phyloP scores from a whole-genome alignment of 2,888 invertebrate genomes.

The Tetragonisca angustula region DNA sequence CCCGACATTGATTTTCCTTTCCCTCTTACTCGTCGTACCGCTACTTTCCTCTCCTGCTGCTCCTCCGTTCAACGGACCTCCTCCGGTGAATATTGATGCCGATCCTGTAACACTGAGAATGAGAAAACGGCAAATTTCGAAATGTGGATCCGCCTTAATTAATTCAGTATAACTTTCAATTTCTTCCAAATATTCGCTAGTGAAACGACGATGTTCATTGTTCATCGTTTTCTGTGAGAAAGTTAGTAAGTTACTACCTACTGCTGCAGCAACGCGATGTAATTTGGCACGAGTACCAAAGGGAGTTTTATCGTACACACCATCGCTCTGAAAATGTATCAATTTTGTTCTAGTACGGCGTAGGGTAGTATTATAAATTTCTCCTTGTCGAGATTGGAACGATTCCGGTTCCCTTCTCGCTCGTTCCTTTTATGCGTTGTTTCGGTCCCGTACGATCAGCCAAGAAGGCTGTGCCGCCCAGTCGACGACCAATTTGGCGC shows the following conservation, averaged over 20 bases:
- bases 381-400: not conserved
- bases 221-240: not conserved
- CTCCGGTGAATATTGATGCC: not conserved
- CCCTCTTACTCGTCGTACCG: slow-evolving; percentile 39
- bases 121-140: not conserved
- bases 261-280: not conserved
- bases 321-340: not conserved
- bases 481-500: slow-evolving; percentile 79
- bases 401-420: slow-evolving; percentile 15
- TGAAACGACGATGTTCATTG: not conserved
- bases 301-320: too few species aligned
- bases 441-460: slow-evolving; percentile 52
- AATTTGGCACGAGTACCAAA: not conserved
- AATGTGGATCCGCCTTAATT: not conserved
- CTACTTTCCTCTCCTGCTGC: slow-evolving; percentile 11
- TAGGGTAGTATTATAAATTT: not conserved
- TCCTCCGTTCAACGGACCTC: slow-evolving; percentile 32
- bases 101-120: not conserved
- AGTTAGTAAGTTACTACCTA: not conserved
- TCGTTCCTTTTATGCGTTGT: slow-evolving; percentile 58
- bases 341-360: not conserved
- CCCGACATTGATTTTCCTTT: slow-evolving; percentile 80
- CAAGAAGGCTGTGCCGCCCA: slow-evolving; percentile 58
- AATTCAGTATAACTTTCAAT: too few species aligned
- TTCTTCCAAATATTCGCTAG: not conserved